Base-by-base conservation (phyloP, 2,888 invertebrate species). In the Pseudolycoriella hygida region DNA sequence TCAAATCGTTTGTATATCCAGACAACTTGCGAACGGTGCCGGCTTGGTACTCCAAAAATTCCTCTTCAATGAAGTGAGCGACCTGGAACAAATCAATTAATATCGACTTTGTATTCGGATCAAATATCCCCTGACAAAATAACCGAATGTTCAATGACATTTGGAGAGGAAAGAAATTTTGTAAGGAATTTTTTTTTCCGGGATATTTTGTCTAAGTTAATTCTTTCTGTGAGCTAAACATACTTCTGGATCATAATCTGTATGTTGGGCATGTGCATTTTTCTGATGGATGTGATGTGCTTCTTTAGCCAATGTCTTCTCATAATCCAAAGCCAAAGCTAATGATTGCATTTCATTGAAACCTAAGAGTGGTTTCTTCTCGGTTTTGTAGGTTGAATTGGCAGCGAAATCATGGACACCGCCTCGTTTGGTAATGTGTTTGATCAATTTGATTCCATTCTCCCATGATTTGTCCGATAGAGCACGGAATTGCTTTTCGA, bases 391-490 rank as follows among this genome's bases (percentile, higher is more conserved):
- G 6, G 11, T 25, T 11, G 43, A 20, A 4, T 4, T 25, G 43
- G 60, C 58, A 51, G 65, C 64, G 54, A 77, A 73, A 54, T 75
- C 66, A 66, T 73, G 71, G 37, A 55, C 57, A 51, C 75, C 70
- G 60, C 87, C 87, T 56, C 88, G 77, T 60, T 74, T 72, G 1
- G 80, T 71, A 34, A 85, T 71, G 60, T 80, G 81, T 58, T 87
- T 80, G 54, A 86, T 81, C n/a, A 85, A 55, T 10, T 78, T 75
- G 54, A 85, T 76, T 30, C 75, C 72, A 55, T 81, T 75, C 14
- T 75, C 72, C 78, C 86, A 88, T 4, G 79, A 68, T 11, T 74
- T 67, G 53, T 88, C 86, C 0, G 86, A 81, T 10, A 84, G 62
- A 47, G 74, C 74, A 53, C 74, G 73, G 67, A 80, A 85, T 10